Evolutionary conservation across 2,797 vertebrate genomes (phyloP).

Genomic region (Myripristis murdjan): DNA sequence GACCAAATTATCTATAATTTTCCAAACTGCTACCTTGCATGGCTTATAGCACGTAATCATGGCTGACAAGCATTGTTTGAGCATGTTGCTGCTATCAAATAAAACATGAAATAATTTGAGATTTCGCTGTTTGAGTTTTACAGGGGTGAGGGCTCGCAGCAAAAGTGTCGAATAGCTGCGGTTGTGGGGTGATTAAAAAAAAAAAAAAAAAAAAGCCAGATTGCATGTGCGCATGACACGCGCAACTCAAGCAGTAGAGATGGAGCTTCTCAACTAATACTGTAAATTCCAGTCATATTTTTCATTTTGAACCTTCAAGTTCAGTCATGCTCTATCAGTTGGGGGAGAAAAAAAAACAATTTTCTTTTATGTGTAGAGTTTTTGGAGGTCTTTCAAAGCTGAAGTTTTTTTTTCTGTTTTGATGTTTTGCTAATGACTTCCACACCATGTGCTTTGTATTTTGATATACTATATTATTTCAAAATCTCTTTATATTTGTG

Average conservation of each 20-base stretch:
- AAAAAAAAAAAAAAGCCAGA: constrained; percentile 14
- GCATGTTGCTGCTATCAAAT: constrained; percentile 68
- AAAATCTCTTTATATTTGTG: constrained; percentile 71
- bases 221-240: not conserved
- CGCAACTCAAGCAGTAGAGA: not conserved
- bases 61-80: constrained; percentile 79
- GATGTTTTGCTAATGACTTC: constrained; percentile 17
- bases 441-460: constrained; percentile 38
- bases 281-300: constrained; percentile 28
- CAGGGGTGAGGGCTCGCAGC: constrained; percentile 7
- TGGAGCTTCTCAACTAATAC: constrained; percentile 1
- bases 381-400: not conserved
- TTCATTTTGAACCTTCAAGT: constrained; percentile 28
- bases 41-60: constrained; percentile 74
- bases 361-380: not conserved
- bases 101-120: constrained; percentile 57
- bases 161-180: constrained; percentile 28
- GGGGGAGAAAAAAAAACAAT: constrained; percentile 16
- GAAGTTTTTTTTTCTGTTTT: constrained; percentile 7
- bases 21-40: constrained; percentile 82
- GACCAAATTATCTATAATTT: constrained; percentile 87
- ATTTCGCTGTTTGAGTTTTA: constrained; percentile 61
- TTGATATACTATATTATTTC: constrained; percentile 68
- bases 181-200: constrained; percentile 7
- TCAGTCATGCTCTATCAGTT: constrained; percentile 38